Percentiles rank a stretch among this genome's conserved stretches.
Conservation (phyloP, 1,140 invertebrate species). For the Drosophila seguyi region DNA sequence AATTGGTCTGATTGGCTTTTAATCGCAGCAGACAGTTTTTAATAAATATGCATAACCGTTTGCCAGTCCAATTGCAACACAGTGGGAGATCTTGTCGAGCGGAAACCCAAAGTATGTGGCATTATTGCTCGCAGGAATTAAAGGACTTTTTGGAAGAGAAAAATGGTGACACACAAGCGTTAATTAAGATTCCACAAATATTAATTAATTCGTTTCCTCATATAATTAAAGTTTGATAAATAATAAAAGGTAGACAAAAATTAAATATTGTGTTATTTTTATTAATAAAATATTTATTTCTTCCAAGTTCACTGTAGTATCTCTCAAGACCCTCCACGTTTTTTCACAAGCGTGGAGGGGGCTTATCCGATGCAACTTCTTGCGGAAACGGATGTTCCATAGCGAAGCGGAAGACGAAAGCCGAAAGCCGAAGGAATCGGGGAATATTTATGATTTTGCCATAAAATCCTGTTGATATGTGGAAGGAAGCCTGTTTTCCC, state of each 20-base stretch:
- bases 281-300: neutral
- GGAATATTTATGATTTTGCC: slow-evolving; percentile 78
- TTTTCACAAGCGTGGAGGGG: neutral
- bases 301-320: slow-evolving; percentile 17
- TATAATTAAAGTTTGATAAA: neutral
- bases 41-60: slow-evolving; percentile 81
- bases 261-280: neutral
- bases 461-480: slow-evolving; percentile 77
- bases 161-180: neutral
- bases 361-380: slow-evolving; percentile 19
- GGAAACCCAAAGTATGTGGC: neutral
- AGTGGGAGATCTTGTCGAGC: slow-evolving; percentile 4
- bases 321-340: neutral
- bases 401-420: slow-evolving; percentile 51
- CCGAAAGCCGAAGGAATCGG: slow-evolving; percentile 65
- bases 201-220: neutral
- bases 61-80: slow-evolving; percentile 26
- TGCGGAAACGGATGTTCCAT: slow-evolving; percentile 44
- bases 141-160: neutral
- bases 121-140: neutral
- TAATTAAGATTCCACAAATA: too few species aligned
- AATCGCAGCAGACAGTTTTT: slow-evolving; percentile 82
- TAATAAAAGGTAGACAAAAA: neutral
- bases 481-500: slow-evolving; percentile 34
- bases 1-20: slow-evolving; percentile 82